A percentile compares a stretch with the other conserved stretches of the same genome.
Evolutionary conservation across 1,140 invertebrate species (phyloP).

Genomic region (Riptortus pedestris): DNA sequence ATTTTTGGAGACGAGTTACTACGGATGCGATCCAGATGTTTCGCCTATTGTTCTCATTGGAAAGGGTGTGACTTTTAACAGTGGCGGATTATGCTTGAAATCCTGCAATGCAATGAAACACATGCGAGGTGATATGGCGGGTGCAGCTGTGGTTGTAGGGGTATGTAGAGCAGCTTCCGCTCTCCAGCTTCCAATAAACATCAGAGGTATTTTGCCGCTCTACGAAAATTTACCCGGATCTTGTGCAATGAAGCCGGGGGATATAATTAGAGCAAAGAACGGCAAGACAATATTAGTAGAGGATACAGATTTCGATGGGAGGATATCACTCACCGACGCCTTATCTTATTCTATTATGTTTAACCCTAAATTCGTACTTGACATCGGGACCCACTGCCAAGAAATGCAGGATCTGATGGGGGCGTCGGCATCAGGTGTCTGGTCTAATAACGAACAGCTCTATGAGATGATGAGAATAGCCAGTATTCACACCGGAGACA

Average conservation of each 20-base stretch:
- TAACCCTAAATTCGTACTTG: constrained; percentile 48
- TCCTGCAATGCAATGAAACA: constrained; percentile 45
- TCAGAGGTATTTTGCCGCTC: constrained; percentile 45
- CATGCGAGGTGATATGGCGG: constrained; percentile 59
- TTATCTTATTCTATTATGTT: constrained; percentile 50
- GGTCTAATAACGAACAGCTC: constrained; percentile 43
- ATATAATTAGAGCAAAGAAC: constrained; percentile 52
- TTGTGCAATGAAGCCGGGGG: constrained; percentile 50
- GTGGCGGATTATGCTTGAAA: constrained; percentile 54
- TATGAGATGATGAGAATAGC: constrained; percentile 39
- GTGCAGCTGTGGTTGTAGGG: constrained; percentile 39
- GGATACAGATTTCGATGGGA: constrained; percentile 55
- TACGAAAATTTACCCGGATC: constrained; percentile 54
- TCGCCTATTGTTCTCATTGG: constrained; percentile 39
- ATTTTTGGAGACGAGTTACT: constrained; percentile 36
- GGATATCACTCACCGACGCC: constrained; percentile 52
- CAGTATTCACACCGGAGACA: constrained; percentile 42
- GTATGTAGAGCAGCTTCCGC: constrained; percentile 46
- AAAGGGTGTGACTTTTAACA: constrained; percentile 57
- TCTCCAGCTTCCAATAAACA: constrained; percentile 47
- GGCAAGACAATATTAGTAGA: constrained; percentile 55
- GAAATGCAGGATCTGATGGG: constrained; percentile 47
- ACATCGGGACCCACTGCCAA: constrained; percentile 52
- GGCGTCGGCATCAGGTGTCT: constrained; percentile 45
- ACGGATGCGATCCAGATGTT: constrained; percentile 38